Base-by-base conservation (phyloP, 2,797 vertebrate genomes). In the Meda fulgida region DNA sequence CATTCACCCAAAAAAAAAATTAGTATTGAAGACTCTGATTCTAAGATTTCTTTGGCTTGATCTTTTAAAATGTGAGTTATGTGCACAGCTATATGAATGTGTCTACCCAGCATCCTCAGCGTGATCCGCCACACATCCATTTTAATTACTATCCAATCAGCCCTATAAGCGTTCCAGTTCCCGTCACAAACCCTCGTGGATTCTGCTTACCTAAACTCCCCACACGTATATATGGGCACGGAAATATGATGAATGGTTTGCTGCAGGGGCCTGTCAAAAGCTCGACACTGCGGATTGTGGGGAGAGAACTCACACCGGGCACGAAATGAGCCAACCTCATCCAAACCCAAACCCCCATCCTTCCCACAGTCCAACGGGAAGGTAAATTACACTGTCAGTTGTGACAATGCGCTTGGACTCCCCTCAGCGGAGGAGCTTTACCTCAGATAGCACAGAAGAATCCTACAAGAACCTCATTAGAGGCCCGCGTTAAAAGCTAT, bases 361-460 rank as follows among this genome's bases (percentile, higher is more conserved):
- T 83, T 82, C 46, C 87, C 63, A 67, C 69, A 55, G 65, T 78
- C 83, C 84, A 55, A 71, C 76, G 40, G 83, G 85, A 89, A 85
- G 81, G 85, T 87, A 89, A 90, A 91, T 91, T 87, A 88, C 85
- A 72, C 87, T 89, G 88, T 90, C 89, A 88, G 67, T 48, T 21
- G 83, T 69, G 89, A 89, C 85, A 88, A 88, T 88, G 77, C 46
- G 75, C 79, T 86, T 29, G 51, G 36, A 76, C 80, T 85, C 67
- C 83, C 83, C 46, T 78, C 73, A 70, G 75, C 26, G 70, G 83
- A 84, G 85, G 70, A 73, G 43, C 76, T 78, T 84, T 55, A 53
- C 80, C 83, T 80, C 82, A 36, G 34, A 87, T 86, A 63, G 85
- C 67, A 21, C 29, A n/a, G 81, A 81, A 69, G 60, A 85, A 89